These are phyloP conservation scores for Diadophis punctatus DNA, from an alignment of 2,113 vertebrate genomes.

Conservation along the genomic window DNA sequence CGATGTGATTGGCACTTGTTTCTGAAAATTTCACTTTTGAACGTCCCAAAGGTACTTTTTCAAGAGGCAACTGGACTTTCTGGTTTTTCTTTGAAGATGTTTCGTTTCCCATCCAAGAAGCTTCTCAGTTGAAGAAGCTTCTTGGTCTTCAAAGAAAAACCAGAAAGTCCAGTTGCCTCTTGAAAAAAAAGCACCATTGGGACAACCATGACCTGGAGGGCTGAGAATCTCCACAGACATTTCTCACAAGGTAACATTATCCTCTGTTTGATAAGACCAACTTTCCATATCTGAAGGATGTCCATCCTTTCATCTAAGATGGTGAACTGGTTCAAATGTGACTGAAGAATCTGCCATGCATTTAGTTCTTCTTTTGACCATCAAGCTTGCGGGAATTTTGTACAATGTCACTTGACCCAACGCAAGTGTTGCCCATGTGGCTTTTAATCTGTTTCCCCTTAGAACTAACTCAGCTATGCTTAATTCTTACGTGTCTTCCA, in stretches of 20 bases:
- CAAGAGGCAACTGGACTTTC: too few relatives aligned
- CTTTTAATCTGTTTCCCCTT: neutral
- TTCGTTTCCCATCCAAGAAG: too few relatives aligned
- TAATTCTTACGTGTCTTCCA: neutral
- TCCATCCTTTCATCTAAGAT: neutral
- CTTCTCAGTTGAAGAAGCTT: too few relatives aligned
- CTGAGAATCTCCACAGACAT: too few relatives aligned
- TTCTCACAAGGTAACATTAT: neutral
- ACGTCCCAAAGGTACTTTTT: too few relatives aligned
- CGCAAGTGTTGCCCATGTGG: neutral
- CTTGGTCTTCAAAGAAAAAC: too few relatives aligned
- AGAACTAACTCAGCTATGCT: neutral
- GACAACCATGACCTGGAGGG: too few relatives aligned
- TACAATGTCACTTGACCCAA: neutral
- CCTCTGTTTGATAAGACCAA: neutral
- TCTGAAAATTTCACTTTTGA: neutral
- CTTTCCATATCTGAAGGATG: neutral
- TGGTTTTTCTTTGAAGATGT: too few relatives aligned
- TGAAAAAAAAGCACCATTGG: too few relatives aligned
- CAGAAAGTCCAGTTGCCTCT: too few relatives aligned
- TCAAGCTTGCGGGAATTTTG: neutral
- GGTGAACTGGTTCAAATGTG: neutral
- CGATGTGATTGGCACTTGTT: neutral
- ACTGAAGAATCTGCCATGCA: neutral
- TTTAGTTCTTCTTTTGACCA: neutral